Conservation (phyloP, 1,140 invertebrate genomes). For the Drosophila hydei region DNA sequence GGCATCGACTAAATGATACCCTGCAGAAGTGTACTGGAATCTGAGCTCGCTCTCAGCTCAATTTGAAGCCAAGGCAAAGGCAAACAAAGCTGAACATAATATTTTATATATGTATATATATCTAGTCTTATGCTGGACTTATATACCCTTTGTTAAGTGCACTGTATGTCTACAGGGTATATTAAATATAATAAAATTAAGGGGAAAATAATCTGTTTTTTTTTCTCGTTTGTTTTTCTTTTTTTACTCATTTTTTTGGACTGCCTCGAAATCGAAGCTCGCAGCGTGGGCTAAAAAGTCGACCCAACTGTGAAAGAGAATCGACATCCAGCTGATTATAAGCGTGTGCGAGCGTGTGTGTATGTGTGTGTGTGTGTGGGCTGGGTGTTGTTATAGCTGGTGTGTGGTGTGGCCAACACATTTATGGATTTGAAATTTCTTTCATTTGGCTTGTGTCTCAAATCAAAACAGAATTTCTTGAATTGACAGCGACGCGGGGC, state of each 20-base stretch:
- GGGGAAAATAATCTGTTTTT: constrained; percentile 29
- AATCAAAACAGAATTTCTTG: constrained; percentile 61
- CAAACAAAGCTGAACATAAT: too few species aligned
- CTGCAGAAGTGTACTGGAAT: too few species aligned
- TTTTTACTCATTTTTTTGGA: not conserved
- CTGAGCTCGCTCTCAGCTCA: too few species aligned
- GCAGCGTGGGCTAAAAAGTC: constrained; percentile 47
- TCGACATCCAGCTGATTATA: constrained; percentile 43
- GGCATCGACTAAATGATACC: too few species aligned
- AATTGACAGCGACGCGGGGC: constrained; percentile 66
- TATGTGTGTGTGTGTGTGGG: constrained; percentile 36
- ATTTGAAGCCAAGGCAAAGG: too few species aligned
- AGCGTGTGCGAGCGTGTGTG: constrained; percentile 10
- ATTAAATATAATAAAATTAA: constrained; percentile 11
- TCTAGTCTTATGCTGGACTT: not conserved
- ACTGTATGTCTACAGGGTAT: not conserved
- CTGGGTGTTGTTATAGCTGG: constrained; percentile 12
- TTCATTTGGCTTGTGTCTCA: constrained; percentile 70
- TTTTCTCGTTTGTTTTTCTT: not conserved
- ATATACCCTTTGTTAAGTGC: not conserved
- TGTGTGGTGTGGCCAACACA: constrained; percentile 29
- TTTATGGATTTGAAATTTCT: constrained; percentile 37
- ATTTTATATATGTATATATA: too few species aligned
- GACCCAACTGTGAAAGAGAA: constrained; percentile 41
- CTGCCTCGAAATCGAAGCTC: constrained; percentile 28